Percentiles rank a stretch among this genome's conserved stretches.
Evolutionary conservation across 2,888 invertebrate genomes (phyloP).

Genomic region (Pammene aurita): DNA sequence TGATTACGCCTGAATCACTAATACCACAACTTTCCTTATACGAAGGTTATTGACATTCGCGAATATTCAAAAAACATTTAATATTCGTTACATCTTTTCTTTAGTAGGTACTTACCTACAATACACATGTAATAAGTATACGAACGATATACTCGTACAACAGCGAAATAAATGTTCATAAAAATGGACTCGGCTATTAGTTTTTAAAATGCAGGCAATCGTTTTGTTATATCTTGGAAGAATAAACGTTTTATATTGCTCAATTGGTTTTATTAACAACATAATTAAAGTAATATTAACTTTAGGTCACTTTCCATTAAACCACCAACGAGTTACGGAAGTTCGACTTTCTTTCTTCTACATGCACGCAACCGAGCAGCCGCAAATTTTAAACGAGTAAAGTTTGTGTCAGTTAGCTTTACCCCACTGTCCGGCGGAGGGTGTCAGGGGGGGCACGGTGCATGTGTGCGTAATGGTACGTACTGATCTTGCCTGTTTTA

Average conservation of each 20-base stretch:
- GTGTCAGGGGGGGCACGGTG: constrained; percentile 40
- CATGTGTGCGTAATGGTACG: constrained; percentile 24
- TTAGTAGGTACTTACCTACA: too few relatives aligned
- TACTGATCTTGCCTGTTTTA: constrained; percentile 60
- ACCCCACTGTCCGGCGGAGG: constrained; percentile 69
- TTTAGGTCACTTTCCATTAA: constrained; percentile 48
- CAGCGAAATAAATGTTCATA: too few relatives aligned
- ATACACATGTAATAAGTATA: too few relatives aligned
- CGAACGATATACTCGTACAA: too few relatives aligned
- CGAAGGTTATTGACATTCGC: too few relatives aligned
- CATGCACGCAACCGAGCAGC: constrained; percentile 70
- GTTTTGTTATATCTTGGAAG: neutral
- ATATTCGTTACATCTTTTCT: too few relatives aligned
- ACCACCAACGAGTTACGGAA: constrained; percentile 64
- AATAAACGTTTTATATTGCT: neutral
- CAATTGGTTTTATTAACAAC: neutral
- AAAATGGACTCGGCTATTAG: too few relatives aligned
- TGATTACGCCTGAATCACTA: too few relatives aligned
- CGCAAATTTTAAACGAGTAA: constrained; percentile 83
- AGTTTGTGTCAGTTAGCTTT: constrained; percentile 77
- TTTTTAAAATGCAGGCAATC: too few relatives aligned
- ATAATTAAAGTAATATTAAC: constrained; percentile 15
- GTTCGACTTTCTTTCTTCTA: constrained; percentile 62
- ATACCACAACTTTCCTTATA: too few relatives aligned
- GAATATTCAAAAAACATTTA: too few relatives aligned